A percentile compares a stretch with the other conserved stretches of the same genome.
Conservation (phyloP, 2,888 invertebrate species). For the Cantharis rufa region DNA sequence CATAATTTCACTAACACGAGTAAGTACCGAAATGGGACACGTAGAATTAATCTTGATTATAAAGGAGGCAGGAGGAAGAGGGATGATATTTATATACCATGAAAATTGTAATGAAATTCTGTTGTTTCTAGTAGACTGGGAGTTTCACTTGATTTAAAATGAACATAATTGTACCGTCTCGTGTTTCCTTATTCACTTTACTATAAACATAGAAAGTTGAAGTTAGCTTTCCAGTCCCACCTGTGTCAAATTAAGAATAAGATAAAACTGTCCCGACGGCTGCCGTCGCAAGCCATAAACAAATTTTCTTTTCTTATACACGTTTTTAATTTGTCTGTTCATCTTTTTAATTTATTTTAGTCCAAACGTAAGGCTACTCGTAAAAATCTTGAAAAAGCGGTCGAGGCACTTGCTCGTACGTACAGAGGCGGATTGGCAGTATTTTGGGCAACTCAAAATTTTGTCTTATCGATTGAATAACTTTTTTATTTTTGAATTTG, state of each 20-base stretch:
- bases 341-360: neutral
- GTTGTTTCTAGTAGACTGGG: neutral
- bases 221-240: constrained; percentile 42
- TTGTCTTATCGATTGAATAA: no score
- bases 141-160: constrained; percentile 16
- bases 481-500: no score
- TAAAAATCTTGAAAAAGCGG: neutral
- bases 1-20: neutral
- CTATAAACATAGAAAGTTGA: constrained; percentile 13
- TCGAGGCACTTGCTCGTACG: no score
- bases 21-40: neutral
- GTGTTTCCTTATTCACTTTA: constrained; percentile 26
- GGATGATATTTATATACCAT: neutral
- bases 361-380: neutral
- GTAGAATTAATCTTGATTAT: neutral
- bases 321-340: neutral
- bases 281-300: constrained; percentile 29
- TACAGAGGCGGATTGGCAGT: no score
- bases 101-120: neutral
- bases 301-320: constrained; percentile 14
- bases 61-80: neutral
- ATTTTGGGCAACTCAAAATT: no score
- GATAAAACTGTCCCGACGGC: constrained; percentile 49
- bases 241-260: constrained; percentile 54
- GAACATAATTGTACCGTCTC: constrained; percentile 21